phyloP scores from a whole-genome alignment of 2,888 invertebrate species.

The Teleiodes luculella region DNA sequence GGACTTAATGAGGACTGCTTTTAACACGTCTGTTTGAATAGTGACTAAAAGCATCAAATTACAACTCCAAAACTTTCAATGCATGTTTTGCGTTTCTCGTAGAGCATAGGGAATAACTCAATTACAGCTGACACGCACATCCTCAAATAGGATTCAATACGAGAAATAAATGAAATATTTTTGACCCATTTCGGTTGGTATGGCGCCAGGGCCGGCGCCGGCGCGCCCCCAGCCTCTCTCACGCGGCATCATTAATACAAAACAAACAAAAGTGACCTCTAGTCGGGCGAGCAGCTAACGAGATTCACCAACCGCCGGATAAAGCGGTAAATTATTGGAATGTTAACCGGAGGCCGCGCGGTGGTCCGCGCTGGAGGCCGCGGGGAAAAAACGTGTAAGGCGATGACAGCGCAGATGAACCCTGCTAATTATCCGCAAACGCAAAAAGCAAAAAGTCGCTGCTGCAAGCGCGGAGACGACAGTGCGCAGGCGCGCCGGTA shows the following conservation, averaged over 20 bases:
- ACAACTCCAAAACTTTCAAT: slow-evolving; percentile 29
- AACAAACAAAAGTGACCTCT: slow-evolving; percentile 77
- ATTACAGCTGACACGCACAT: slow-evolving; percentile 51
- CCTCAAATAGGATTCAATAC: slow-evolving; percentile 53
- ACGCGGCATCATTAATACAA: slow-evolving; percentile 72
- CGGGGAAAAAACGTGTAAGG: slow-evolving; percentile 68
- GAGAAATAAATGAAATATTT: slow-evolving; percentile 73
- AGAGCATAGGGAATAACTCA: slow-evolving; percentile 54
- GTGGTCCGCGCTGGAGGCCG: slow-evolving; percentile 58
- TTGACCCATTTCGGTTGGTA: slow-evolving; percentile 62
- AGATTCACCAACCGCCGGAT: slow-evolving; percentile 75
- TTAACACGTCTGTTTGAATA: slow-evolving; percentile 48
- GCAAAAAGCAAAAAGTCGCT: slow-evolving; percentile 46
- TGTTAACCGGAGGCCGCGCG: slow-evolving; percentile 59
- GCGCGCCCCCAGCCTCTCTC: slow-evolving; percentile 69
- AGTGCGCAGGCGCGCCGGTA: slow-evolving; percentile 52
- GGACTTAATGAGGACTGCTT: slow-evolving; percentile 42
- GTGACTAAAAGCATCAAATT: slow-evolving; percentile 56
- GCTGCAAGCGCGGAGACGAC: slow-evolving; percentile 28
- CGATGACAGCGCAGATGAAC: slow-evolving; percentile 72
- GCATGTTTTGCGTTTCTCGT: not conserved
- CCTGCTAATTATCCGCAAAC: slow-evolving; percentile 58
- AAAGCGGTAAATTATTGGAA: slow-evolving; percentile 77
- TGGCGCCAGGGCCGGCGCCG: slow-evolving; percentile 72
- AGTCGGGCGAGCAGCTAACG: slow-evolving; percentile 71